Conservation (phyloP, 2,113 vertebrate genomes). For the Grantiella picta region DNA sequence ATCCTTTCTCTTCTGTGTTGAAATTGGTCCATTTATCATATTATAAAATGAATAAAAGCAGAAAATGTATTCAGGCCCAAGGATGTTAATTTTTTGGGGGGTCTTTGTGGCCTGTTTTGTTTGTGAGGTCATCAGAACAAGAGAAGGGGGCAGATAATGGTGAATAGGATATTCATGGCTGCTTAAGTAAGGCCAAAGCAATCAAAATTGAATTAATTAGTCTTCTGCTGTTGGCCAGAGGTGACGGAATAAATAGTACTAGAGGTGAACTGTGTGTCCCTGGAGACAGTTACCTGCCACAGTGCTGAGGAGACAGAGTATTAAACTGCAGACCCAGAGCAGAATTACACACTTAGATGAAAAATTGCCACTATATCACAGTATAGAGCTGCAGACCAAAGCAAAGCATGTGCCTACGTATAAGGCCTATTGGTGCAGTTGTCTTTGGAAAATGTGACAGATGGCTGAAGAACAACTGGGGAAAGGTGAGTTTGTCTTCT, state of each 20-base stretch:
- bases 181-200: not conserved
- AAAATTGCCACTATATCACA: not conserved
- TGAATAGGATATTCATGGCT: not conserved
- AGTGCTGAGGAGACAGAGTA: not conserved
- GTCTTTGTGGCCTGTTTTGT: not conserved
- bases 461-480: not conserved
- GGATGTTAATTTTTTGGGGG: not conserved
- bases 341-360: not conserved
- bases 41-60: not conserved
- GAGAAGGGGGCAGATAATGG: not conserved
- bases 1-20: not conserved
- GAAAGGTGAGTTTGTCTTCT: not conserved
- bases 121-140: not conserved
- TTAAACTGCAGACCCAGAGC: not conserved
- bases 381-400: not conserved
- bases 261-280: not conserved
- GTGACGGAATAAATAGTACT: not conserved
- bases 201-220: not conserved
- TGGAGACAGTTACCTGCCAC: not conserved
- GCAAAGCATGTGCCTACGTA: not conserved
- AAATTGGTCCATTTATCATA: not conserved
- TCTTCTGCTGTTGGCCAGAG: not conserved
- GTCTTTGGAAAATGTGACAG: not conserved
- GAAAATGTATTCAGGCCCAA: not conserved
- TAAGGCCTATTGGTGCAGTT: not conserved